A percentile compares a stretch with the other conserved stretches of the same genome.
These are phyloP conservation scores for Digitonthophagus gazella DNA, from an alignment of 2,888 invertebrate genomes.

Conservation along the genomic window DNA sequence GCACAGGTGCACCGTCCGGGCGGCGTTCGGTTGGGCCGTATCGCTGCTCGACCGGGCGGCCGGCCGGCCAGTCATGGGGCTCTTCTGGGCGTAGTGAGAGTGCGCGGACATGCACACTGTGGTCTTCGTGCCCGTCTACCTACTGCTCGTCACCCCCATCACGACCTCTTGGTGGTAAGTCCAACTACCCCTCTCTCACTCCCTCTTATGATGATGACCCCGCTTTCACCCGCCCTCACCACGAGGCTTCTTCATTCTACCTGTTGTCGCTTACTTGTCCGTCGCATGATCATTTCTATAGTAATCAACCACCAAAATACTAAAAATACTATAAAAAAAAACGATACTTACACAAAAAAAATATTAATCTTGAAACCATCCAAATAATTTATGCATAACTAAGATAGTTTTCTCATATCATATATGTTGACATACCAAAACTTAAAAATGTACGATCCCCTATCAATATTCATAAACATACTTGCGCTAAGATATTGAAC, in stretches of 20 bases:
- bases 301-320: no score
- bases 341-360: background rate
- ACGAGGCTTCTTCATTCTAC: no score
- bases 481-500: no score
- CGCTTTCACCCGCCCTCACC: no score
- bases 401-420: no score
- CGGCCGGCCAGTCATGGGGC: constrained; percentile 47
- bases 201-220: background rate
- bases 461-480: no score
- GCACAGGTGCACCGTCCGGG: constrained; percentile 25
- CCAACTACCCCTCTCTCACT: constrained; percentile 27
- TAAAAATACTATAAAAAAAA: background rate
- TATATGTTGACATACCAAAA: no score
- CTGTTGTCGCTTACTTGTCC: no score
- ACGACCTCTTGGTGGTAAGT: constrained; percentile 88
- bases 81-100: constrained; percentile 48
- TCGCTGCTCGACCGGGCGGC: background rate
- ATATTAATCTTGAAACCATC: background rate
- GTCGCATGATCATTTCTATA: no score
- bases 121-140: constrained; percentile 73
- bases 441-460: no score
- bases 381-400: no score
- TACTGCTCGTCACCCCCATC: constrained; percentile 84
- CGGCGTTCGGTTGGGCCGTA: constrained; percentile 13
- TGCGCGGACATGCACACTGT: constrained; percentile 57